A percentile compares a stretch with the other conserved stretches of the same genome.
phyloP scores from a whole-genome alignment of 2,797 vertebrate genomes.

The Carduelis carduelis region DNA sequence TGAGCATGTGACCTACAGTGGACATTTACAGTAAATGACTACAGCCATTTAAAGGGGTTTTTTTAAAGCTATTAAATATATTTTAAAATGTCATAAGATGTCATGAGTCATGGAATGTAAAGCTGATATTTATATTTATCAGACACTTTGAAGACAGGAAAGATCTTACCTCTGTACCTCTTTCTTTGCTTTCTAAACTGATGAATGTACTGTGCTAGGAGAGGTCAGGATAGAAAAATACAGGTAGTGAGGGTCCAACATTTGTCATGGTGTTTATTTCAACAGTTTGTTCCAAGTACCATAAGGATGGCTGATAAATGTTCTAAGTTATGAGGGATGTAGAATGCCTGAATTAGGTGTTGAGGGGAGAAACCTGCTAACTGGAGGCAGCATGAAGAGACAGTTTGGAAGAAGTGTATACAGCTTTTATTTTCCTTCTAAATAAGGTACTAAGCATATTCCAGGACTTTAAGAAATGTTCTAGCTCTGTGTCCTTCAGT shows the following conservation, averaged over 20 bases:
- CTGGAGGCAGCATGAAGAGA: not conserved
- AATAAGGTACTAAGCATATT: not conserved
- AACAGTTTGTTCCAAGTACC: not conserved
- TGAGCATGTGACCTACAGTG: slow-evolving; percentile 18
- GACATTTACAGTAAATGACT: slow-evolving; percentile 62
- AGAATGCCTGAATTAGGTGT: not conserved
- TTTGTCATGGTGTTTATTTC: slow-evolving; percentile 53
- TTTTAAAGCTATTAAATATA: slow-evolving; percentile 62
- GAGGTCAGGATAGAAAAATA: slow-evolving; percentile 50
- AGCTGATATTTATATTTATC: slow-evolving; percentile 68
- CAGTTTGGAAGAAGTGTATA: not conserved
- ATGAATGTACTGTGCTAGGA: slow-evolving; percentile 29
- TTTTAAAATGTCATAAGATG: slow-evolving; percentile 53
- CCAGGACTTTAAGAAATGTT: not conserved
- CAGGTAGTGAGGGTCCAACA: not conserved
- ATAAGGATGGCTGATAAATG: not conserved
- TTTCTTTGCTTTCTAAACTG: slow-evolving; percentile 48
- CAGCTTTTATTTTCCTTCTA: not conserved
- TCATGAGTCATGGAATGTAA: slow-evolving; percentile 35
- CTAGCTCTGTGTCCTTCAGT: not conserved
- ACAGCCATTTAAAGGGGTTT: not conserved
- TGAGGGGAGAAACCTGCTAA: not conserved
- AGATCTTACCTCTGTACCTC: slow-evolving; percentile 32
- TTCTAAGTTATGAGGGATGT: not conserved
- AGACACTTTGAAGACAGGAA: slow-evolving; percentile 46